phyloP scores from a whole-genome alignment of 2,888 invertebrate species.

The Cantharis rustica region DNA sequence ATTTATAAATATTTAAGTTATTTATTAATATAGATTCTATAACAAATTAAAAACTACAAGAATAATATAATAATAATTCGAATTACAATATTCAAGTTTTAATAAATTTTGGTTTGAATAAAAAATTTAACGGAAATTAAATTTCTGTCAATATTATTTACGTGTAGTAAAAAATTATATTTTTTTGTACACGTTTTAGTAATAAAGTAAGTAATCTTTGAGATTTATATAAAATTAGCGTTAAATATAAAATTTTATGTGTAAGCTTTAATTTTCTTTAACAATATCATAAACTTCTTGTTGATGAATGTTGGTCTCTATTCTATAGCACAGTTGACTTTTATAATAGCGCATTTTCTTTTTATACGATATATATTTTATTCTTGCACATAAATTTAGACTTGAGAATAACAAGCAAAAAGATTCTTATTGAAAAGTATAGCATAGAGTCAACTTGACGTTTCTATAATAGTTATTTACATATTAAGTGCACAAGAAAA shows the following conservation, averaged over 20 bases:
- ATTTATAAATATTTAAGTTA: no score
- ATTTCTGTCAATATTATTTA: not conserved
- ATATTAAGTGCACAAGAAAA: not conserved
- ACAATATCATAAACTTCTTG: conserved; percentile 11
- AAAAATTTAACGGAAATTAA: not conserved
- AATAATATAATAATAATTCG: no score
- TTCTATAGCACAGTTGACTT: conserved; percentile 9
- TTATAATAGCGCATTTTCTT: not conserved
- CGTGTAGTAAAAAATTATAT: not conserved
- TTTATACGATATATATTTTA: conserved; percentile 2
- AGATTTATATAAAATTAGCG: not conserved
- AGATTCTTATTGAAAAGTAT: not conserved
- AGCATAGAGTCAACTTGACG: not conserved
- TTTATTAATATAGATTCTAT: no score
- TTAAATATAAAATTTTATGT: conserved; percentile 1
- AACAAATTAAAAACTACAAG: no score
- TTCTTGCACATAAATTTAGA: not conserved
- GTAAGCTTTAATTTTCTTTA: not conserved
- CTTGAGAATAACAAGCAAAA: not conserved
- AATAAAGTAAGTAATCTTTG: no score
- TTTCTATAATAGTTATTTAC: not conserved
- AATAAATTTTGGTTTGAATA: no score
- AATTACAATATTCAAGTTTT: no score
- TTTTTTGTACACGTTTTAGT: not conserved
- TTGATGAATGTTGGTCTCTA: conserved; percentile 12